Evolutionary conservation across 2,113 vertebrate genomes (phyloP).

Genomic region (Panthera uncia): DNA sequence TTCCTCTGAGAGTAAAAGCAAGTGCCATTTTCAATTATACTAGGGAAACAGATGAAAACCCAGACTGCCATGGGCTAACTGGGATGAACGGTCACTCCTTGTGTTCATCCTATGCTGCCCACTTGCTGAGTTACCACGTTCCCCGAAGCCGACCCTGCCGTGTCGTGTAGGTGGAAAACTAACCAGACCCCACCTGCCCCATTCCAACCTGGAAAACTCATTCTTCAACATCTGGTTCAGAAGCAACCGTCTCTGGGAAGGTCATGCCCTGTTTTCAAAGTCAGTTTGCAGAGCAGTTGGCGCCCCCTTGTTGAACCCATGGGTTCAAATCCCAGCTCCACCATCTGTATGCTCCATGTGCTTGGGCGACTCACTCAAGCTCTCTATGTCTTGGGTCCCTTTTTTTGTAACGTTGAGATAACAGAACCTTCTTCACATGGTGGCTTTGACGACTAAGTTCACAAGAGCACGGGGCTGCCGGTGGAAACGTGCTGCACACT

Average conservation of each 20-base stretch:
- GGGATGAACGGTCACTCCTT: accelerated
- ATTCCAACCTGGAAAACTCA: neutral
- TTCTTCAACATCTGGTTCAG: neutral
- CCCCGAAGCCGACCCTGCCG: neutral
- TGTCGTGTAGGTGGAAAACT: neutral
- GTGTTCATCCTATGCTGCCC: accelerated
- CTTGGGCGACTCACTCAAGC: too few relatives aligned
- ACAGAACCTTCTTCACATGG: neutral
- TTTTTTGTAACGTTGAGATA: neutral
- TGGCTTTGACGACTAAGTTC: neutral
- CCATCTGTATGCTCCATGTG: accelerated
- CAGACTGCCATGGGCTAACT: neutral
- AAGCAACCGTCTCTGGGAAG: neutral
- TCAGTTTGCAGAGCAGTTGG: neutral
- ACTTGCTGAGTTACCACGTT: neutral
- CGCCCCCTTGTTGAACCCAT: accelerated
- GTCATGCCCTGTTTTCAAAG: neutral
- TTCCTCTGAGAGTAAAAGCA: neutral
- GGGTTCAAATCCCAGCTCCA: neutral
- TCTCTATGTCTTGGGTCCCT: neutral
- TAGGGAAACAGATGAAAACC: neutral
- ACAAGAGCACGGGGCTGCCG: neutral
- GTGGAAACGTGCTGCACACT: neutral
- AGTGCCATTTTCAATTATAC: neutral
- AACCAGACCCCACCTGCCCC: neutral